These are phyloP conservation scores for Sus cebifrons DNA, from an alignment of 2,797 vertebrate species.

Conservation along the genomic window DNA sequence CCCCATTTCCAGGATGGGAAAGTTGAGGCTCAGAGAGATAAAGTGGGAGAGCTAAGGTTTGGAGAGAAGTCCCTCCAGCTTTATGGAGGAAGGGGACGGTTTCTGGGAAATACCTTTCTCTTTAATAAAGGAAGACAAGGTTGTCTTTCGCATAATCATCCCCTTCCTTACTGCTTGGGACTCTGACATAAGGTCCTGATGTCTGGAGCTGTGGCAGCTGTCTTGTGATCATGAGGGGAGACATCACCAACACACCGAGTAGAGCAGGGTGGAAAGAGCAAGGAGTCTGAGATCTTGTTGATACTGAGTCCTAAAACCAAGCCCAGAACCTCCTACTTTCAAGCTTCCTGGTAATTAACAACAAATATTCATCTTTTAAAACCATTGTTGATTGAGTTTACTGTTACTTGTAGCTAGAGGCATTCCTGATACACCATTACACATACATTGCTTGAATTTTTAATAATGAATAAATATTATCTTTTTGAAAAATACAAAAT, in stretches of 20 bases:
- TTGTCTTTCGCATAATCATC: not conserved
- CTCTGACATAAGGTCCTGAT: not conserved
- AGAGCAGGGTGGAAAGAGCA: not conserved
- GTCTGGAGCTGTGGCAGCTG: not conserved
- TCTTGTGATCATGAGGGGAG: not conserved
- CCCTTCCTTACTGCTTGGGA: conserved; percentile 6
- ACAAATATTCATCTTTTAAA: not conserved
- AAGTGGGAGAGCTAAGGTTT: not conserved
- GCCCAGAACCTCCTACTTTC: not conserved
- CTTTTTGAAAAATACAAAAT: conserved; percentile 38
- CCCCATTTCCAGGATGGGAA: not conserved
- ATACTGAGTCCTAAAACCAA: not conserved
- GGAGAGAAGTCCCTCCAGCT: not conserved
- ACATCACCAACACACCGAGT: too few relatives aligned
- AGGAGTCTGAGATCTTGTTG: not conserved
- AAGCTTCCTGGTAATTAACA: not conserved
- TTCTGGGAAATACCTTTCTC: not conserved
- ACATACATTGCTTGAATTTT: conserved; percentile 28
- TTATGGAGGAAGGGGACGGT: not conserved
- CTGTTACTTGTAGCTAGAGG: not conserved
- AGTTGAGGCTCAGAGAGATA: conserved; percentile 31
- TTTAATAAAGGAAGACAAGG: conserved; percentile 28
- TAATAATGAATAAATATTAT: not conserved
- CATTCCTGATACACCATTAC: not conserved
- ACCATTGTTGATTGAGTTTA: not conserved